phyloP scores from a whole-genome alignment of 2,888 invertebrate genomes.

The Lochmaea crataegi region DNA sequence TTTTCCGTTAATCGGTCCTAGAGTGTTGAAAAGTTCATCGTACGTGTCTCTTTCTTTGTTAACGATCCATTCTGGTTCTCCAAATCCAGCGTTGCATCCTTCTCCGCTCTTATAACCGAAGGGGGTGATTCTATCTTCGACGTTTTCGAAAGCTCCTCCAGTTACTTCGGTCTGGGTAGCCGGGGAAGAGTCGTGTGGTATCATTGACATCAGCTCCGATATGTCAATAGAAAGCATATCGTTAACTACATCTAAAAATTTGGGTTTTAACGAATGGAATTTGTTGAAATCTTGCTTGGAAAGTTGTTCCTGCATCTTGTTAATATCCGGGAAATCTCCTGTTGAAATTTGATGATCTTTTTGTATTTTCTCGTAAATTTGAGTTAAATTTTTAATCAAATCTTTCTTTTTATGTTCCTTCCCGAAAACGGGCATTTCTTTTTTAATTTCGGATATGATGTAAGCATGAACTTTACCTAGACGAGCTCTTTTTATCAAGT shows the following conservation, averaged over 20 bases:
- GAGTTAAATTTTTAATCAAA: constrained; percentile 89
- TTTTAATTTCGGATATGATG: constrained; percentile 91
- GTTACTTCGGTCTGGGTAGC: constrained; percentile 48
- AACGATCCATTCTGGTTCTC: constrained; percentile 97
- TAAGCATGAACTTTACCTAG: constrained; percentile 98
- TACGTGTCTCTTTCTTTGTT: constrained; percentile 86
- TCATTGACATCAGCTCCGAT: constrained; percentile 93
- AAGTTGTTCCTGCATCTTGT: constrained; percentile 91
- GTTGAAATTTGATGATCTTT: constrained; percentile 93
- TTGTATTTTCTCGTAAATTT: constrained; percentile 88
- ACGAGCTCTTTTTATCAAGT: constrained; percentile 95
- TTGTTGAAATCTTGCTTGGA: constrained; percentile 92
- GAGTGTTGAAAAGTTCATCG: constrained; percentile 82
- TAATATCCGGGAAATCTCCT: constrained; percentile 97
- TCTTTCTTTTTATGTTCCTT: constrained; percentile 98
- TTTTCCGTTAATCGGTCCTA: constrained; percentile 91
- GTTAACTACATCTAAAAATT: constrained; percentile 91
- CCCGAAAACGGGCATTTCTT: constrained; percentile 96
- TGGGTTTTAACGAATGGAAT: constrained; percentile 90
- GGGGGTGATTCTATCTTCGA: constrained; percentile 82
- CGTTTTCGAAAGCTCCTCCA: constrained; percentile 95
- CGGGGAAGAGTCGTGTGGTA: constrained; percentile 71
- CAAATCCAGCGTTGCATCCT: constrained; percentile 94
- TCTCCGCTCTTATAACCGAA: constrained; percentile 95
- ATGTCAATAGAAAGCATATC: constrained; percentile 96